Conservation (phyloP, 2,888 invertebrate genomes). For the Glyphotaelius pellucidus region DNA sequence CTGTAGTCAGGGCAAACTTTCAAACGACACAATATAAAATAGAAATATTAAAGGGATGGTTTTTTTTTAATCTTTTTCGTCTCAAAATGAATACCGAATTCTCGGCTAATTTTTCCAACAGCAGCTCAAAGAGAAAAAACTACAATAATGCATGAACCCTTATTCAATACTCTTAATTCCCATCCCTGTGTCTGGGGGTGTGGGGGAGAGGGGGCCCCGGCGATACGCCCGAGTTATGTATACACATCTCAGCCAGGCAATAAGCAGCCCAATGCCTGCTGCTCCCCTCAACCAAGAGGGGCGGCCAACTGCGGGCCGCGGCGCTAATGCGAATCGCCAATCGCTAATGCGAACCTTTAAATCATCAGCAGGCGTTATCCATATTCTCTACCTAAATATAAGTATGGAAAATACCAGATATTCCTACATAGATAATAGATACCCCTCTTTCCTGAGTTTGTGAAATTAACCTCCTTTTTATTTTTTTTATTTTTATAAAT, state of each 20-base stretch:
- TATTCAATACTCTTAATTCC: neutral
- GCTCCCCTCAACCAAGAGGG: neutral
- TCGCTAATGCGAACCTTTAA: neutral
- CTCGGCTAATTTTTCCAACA: neutral
- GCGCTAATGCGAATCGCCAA: neutral
- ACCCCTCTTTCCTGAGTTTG: no score
- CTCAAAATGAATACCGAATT: neutral
- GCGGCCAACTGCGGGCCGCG: neutral
- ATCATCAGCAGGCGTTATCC: neutral
- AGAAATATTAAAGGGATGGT: no score
- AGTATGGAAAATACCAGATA: no score
- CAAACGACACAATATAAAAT: no score
- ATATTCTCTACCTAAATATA: neutral
- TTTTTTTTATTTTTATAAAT: no score
- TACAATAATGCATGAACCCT: neutral
- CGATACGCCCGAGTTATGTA: conserved; percentile 15
- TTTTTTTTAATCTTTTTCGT: neutral
- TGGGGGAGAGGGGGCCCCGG: neutral
- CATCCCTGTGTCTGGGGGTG: neutral
- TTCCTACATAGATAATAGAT: no score
- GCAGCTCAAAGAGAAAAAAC: neutral
- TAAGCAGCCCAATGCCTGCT: conserved; percentile 17
- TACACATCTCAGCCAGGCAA: conserved; percentile 25
- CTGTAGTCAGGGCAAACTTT: no score
- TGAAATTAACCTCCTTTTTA: no score